phyloP scores from a whole-genome alignment of 2,797 vertebrate genomes.

The Pangasius sanitwongsei region DNA sequence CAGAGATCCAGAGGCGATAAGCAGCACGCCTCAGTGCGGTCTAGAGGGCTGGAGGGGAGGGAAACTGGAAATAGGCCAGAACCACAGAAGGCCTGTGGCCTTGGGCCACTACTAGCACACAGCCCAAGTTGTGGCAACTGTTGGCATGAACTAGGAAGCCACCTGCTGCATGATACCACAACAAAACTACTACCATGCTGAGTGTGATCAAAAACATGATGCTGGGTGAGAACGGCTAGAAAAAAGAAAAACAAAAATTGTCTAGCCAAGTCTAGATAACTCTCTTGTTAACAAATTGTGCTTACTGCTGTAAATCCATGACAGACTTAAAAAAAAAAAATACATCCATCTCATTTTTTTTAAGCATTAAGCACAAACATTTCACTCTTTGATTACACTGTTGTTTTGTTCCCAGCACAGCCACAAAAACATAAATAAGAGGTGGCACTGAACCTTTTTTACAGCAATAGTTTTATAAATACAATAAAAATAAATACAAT shows the following conservation, averaged over 20 bases:
- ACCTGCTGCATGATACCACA: slow-evolving; percentile 19
- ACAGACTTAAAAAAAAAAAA: neutral
- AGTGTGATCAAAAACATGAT: slow-evolving; percentile 33
- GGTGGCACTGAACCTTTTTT: slow-evolving; percentile 37
- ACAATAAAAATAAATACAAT: slow-evolving; percentile 21
- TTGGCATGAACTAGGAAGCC: slow-evolving; percentile 16
- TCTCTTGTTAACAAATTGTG: slow-evolving; percentile 13
- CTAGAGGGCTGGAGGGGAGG: slow-evolving; percentile 24
- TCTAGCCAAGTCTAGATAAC: slow-evolving; percentile 22
- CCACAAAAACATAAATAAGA: slow-evolving; percentile 32
- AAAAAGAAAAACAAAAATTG: slow-evolving; percentile 10
- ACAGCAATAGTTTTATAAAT: slow-evolving; percentile 22
- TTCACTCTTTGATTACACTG: neutral
- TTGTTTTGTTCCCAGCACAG: slow-evolving; percentile 18
- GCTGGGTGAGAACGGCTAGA: neutral
- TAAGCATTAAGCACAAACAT: slow-evolving; percentile 20
- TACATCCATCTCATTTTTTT: slow-evolving; percentile 7
- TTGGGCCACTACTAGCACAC: slow-evolving; percentile 39
- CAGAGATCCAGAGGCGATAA: slow-evolving; percentile 50
- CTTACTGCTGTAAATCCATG: neutral
- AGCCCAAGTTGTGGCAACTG: slow-evolving; percentile 18
- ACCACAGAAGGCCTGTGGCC: slow-evolving; percentile 37
- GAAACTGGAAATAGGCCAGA: slow-evolving; percentile 32
- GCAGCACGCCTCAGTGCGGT: slow-evolving; percentile 36
- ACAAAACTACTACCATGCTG: slow-evolving; percentile 33